Conservation (phyloP, 1,140 invertebrate genomes). For the Apolygus lucorum region DNA sequence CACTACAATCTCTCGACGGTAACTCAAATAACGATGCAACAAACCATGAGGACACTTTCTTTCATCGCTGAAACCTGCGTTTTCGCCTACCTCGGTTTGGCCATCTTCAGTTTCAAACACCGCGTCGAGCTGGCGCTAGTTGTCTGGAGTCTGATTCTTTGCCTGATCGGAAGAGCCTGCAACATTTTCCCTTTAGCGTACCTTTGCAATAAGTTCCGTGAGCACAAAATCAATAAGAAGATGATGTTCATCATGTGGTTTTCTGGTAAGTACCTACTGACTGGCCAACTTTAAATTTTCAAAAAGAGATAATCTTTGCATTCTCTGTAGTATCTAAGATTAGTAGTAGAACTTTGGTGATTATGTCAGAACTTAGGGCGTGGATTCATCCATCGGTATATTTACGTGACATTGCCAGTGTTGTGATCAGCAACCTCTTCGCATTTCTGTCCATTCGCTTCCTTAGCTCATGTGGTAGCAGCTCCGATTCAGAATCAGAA, state of each 20-base stretch:
- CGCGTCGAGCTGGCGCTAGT: slow-evolving; percentile 68
- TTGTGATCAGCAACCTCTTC: too few species aligned
- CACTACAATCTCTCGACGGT: slow-evolving; percentile 97
- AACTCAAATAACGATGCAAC: slow-evolving; percentile 98
- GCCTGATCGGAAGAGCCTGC: slow-evolving; percentile 83
- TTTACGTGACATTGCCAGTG: too few species aligned
- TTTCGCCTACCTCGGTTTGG: slow-evolving; percentile 96
- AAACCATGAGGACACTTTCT: slow-evolving; percentile 93
- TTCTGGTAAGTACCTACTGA: slow-evolving; percentile 52
- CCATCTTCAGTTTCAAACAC: slow-evolving; percentile 93
- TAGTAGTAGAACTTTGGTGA: too few species aligned
- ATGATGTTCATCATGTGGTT: slow-evolving; percentile 99
- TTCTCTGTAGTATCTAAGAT: too few species aligned
- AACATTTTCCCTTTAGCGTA: slow-evolving; percentile 95
- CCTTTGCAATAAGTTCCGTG: slow-evolving; percentile 89
- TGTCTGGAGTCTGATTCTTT: slow-evolving; percentile 88
- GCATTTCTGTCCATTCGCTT: too few species aligned
- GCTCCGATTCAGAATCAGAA: too few species aligned
- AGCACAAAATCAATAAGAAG: slow-evolving; percentile 94
- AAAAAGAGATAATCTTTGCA: too few species aligned
- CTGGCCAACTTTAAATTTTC: too few species aligned
- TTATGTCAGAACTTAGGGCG: too few species aligned
- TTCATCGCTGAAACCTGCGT: slow-evolving; percentile 98
- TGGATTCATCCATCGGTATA: too few species aligned
- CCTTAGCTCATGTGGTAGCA: too few species aligned